Base-by-base conservation (phyloP, 2,888 invertebrate genomes). In the Aporophyla lueneburgensis region DNA sequence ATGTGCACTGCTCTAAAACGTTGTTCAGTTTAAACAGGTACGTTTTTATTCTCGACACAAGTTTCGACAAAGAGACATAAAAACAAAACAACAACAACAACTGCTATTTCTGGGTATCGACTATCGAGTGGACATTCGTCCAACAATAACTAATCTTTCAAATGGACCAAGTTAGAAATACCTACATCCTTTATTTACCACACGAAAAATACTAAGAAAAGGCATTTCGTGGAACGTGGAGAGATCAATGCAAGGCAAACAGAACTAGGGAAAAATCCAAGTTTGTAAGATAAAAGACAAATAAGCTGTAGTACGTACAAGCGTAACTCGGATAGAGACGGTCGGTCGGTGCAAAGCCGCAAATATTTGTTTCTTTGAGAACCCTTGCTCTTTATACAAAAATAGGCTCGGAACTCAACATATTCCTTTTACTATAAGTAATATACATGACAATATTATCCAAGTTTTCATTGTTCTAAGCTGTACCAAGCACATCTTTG, bases 311-410 rank as follows among this genome's bases (percentile, higher is more conserved):
- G 76, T 79, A 80, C 77, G 49, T 72, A 83, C 85, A 85, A 79
- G 70, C 74, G 74, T 80, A 81, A 83, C 89, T 83, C 83, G 86
- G 87, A 87, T 85, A 80, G 87, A 88, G 85, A 80, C 86, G 89
- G 89, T 77, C 86, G 90, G 90, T 88, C 86, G 90, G 90, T 88
- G 89, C 83, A 92, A 92, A 92, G 89, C 92, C 92, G 89, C 92
- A 94, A 94, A 94, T 93, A 94, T 94, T 94, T 93, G 92, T 90
- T 92, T 89, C 92, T 91, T 92, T 89, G 91, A 93, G 91, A 88
- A 88, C 91, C 90, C 90, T 93, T 88, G 86, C 87, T 90, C 88
- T 91, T 87, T 86, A 83, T 87, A 88, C 87, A 87, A 90, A 93
- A 92, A 93, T 92, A 89, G 88, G 90, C 90, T 88, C 81, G 85